Evolutionary conservation across 2,797 vertebrate genomes (phyloP), one percentile per base, ranked within the genome.

Genomic region (Alectoris magna): DNA sequence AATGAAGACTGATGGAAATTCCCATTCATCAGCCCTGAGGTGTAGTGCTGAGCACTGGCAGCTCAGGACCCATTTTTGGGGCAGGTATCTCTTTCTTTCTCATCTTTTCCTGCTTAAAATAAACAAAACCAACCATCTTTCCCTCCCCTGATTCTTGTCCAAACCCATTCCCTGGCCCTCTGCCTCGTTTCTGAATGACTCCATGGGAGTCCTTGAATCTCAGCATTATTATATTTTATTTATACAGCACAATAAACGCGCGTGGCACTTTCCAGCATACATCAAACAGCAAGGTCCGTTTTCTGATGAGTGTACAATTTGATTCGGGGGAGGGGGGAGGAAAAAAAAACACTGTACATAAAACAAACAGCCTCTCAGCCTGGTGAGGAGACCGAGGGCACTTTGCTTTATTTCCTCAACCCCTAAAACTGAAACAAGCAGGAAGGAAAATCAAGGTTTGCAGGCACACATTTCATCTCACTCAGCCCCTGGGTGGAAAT

Each of bases 221-320:
- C 89, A 88, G 76, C 76, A 76, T 73, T 91, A 63, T 66, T 94
- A 39, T 83, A 36, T 87, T 89, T 91, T 90, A 88, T 91, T 93
- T 90, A 90, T 86, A 49, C 80, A 66, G 63, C 84, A 29, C 78
- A 29, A 74, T 29, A 77, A 93, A 71, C 0, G 8, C 3, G 17
- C 17, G 2, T 34, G 62, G 81, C 66, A 39, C 89, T 93, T 90
- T 44, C 53, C 89, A 72, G 29, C 87, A 64, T 22, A 21, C 70
- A 77, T 78, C 93, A 81, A 84, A 15, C 67, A 71, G 71, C 74
- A 21, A 84, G 71, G 77, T 64, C 81, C 67, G 4, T 67, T 91
- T 93, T 71, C 91, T 92, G 89, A 88, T 56, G 70, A 81, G 70
- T 29, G 68, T 15, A 90, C 70, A 24, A 0, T 67, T 74, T n/a